phyloP scores from a whole-genome alignment of 2,797 vertebrate species.

The Myotis planiceps region DNA sequence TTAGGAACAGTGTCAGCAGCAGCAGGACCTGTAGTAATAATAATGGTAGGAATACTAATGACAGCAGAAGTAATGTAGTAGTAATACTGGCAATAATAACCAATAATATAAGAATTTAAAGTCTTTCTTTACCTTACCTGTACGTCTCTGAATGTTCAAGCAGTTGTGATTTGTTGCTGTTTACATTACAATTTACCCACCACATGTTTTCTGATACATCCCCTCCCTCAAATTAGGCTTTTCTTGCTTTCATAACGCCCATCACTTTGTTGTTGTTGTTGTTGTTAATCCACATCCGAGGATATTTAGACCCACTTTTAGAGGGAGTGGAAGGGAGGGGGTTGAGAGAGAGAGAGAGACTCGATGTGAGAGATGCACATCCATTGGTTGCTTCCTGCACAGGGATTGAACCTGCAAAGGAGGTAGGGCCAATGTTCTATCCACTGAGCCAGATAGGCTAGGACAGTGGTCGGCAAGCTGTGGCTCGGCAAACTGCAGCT shows the following conservation, averaged over 20 bases:
- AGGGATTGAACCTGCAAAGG: too few relatives aligned
- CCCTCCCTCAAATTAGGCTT: not conserved
- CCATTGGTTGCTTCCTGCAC: too few relatives aligned
- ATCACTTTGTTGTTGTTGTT: too few relatives aligned
- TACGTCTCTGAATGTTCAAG: not conserved
- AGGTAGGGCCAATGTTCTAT: too few relatives aligned
- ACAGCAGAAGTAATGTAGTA: not conserved
- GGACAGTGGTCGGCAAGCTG: too few relatives aligned
- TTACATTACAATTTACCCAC: too few relatives aligned
- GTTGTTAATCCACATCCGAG: too few relatives aligned
- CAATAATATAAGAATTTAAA: not conserved
- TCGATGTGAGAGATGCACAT: too few relatives aligned
- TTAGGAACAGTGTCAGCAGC: not conserved
- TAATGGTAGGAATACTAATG: not conserved
- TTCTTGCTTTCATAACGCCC: not conserved
- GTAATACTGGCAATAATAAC: not conserved
- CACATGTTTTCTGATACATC: not conserved
- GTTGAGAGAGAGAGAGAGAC: too few relatives aligned
- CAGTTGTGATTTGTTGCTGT: not conserved
- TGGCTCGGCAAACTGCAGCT: rapidly evolving
- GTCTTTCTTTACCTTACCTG: not conserved
- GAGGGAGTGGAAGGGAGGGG: too few relatives aligned
- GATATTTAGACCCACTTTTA: too few relatives aligned
- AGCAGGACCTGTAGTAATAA: not conserved
- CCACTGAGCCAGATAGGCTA: too few relatives aligned